Evolutionary conservation across 2,797 vertebrate species (phyloP), one percentile per base, ranked within the genome.

Genomic region (Acrossocheilus wenchowensis): DNA sequence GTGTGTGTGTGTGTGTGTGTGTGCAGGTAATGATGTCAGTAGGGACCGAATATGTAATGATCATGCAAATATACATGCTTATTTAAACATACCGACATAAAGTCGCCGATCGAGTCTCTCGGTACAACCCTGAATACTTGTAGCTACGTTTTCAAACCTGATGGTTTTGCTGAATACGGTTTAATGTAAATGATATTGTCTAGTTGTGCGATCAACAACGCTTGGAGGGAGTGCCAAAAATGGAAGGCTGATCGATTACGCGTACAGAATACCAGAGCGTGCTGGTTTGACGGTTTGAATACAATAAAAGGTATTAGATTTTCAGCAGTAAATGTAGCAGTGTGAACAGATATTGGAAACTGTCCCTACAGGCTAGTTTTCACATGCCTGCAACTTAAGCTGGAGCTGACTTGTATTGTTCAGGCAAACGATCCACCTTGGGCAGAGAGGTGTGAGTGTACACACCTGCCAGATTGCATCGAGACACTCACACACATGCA

Each of bases 341-440:
- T 68, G 57, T n/a, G 66, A 52, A 36, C 60, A 78, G 74, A 89
- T 81, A 83, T 71, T 66, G 79, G 74, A 75, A 84, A 69, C 50
- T 54, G 74, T 85, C 66, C 52, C 79, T 64, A 57, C 54, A 83
- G 81, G 81, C 83, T 64, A 82, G 79, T 39, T 39, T 85, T 83
- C 81, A 83, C 71, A 75, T 78, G 78, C 45, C 64, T 84, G 82
- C 78, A 84, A 78, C 77, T 72, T 64, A 85, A 82, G 77, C 69
- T 82, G 78, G 23, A 83, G 48, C 64, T 64, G 48, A 10, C 48
- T 83, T 77, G 78, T 85, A 86, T 93, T 87, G 86, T 93, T 88
- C 80, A 87, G 89, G 91, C 91, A 88, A 82, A 90, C 72, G 69
- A 87, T 57, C 87, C 64, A 87, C 78, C 78, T 54, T 43, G 39